Conservation (phyloP, 2,888 invertebrate genomes). For the Aphodius sticticus region DNA sequence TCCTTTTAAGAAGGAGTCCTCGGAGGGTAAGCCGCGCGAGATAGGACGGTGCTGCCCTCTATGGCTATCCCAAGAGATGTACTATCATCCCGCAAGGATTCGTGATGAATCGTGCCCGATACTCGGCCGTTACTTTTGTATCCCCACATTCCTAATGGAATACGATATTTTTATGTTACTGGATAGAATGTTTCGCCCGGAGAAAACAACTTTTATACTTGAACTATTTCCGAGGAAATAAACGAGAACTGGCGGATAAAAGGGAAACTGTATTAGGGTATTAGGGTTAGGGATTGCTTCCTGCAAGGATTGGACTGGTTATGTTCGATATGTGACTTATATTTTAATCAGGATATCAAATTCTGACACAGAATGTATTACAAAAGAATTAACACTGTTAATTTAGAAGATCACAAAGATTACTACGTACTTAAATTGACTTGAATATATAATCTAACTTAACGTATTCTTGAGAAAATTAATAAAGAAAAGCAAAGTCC, state of each 20-base stretch:
- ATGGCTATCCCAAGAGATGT: conserved; percentile 24
- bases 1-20: conserved; percentile 45
- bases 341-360: background rate
- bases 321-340: background rate
- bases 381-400: too few species aligned
- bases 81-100: conserved; percentile 35
- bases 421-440: too few species aligned
- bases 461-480: too few species aligned
- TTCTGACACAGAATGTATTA: too few species aligned
- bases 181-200: conserved; percentile 41
- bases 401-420: too few species aligned
- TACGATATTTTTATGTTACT: conserved; percentile 47
- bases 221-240: background rate
- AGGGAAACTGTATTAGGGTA: background rate
- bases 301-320: background rate
- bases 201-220: conserved; percentile 44
- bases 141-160: conserved; percentile 50
- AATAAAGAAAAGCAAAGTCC: too few species aligned
- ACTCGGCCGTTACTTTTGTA: conserved; percentile 50
- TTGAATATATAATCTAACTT: too few species aligned
- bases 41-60: conserved; percentile 23
- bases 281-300: background rate
- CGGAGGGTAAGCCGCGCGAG: conserved; percentile 35
- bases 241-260: background rate
- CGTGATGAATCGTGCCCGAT: conserved; percentile 50